These are phyloP conservation scores for Iphiclides podalirius DNA, from an alignment of 2,888 invertebrate species.

Conservation along the genomic window DNA sequence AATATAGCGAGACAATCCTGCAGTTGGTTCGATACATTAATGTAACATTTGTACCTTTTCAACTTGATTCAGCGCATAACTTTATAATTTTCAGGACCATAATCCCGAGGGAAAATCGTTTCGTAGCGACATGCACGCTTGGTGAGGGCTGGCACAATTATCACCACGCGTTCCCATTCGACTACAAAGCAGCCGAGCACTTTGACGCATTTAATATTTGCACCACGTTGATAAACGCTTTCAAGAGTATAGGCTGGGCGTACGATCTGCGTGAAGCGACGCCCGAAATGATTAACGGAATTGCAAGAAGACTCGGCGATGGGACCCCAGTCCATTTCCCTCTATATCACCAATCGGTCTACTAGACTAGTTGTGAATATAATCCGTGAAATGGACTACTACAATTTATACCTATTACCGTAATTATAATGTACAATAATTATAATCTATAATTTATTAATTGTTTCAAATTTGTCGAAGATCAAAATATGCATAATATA, in stretches of 20 bases:
- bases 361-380: too few species aligned
- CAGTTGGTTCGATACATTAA: too few species aligned
- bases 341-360: background rate
- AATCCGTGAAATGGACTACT: too few species aligned
- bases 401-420: too few species aligned
- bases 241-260: conserved; percentile 67
- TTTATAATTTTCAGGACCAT: conserved; percentile 67
- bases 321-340: conserved; percentile 65
- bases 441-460: too few species aligned
- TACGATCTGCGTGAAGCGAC: conserved; percentile 65
- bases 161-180: conserved; percentile 87
- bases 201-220: conserved; percentile 68
- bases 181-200: conserved; percentile 80
- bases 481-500: too few species aligned
- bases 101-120: conserved; percentile 82
- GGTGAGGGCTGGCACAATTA: conserved; percentile 90
- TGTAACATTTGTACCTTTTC: too few species aligned
- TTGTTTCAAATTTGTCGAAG: too few species aligned
- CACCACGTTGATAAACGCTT: conserved; percentile 56
- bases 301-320: conserved; percentile 65
- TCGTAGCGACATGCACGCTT: conserved; percentile 80
- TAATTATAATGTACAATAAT: too few species aligned
- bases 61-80: too few species aligned
- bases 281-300: conserved; percentile 63
- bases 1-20: too few species aligned